Percentiles rank a stretch among this genome's conserved stretches.
Evolutionary conservation across 2,888 invertebrate species (phyloP).

Genomic region (Drosophila suboccidentalis): DNA sequence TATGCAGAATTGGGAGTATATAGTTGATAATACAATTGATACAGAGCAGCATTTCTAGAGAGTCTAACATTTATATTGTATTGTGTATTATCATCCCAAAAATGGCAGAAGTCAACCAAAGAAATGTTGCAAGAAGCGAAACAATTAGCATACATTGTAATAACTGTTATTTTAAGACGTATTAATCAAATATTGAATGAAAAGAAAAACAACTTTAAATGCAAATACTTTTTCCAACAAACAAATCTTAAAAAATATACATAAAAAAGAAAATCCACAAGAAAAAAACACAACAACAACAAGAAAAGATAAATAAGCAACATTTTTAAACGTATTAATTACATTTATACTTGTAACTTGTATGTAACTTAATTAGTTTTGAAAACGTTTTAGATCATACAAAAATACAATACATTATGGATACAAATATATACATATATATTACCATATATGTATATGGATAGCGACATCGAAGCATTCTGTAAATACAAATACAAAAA

Average conservation of each 20-base stretch:
- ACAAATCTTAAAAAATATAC: constrained; percentile 23
- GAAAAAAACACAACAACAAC: constrained; percentile 11
- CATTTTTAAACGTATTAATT: constrained; percentile 80
- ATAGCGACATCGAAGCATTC: constrained; percentile 81
- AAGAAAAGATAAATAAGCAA: constrained; percentile 39
- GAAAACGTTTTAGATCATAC: constrained; percentile 80
- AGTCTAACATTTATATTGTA: constrained; percentile 41
- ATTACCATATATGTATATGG: constrained; percentile 53
- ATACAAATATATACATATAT: constrained; percentile 31
- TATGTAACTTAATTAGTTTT: constrained; percentile 77
- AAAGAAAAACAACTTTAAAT: constrained; percentile 52
- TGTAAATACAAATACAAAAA: constrained; percentile 73
- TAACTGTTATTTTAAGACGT: constrained; percentile 72
- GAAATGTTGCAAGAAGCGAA: constrained; percentile 47
- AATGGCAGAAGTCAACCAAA: constrained; percentile 2
- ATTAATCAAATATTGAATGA: constrained; percentile 75
- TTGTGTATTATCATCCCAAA: constrained; percentile 7
- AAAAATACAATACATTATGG: constrained; percentile 31
- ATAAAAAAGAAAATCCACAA: constrained; percentile 21
- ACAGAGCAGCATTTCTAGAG: constrained; percentile 45
- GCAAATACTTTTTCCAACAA: constrained; percentile 74
- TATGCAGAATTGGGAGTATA: constrained; percentile 17
- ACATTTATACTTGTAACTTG: constrained; percentile 71
- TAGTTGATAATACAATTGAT: constrained; percentile 34
- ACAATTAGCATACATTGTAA: constrained; percentile 72